Evolutionary conservation across 2,113 vertebrate species (phyloP).

Genomic region (Deroptyus accipitrinus): DNA sequence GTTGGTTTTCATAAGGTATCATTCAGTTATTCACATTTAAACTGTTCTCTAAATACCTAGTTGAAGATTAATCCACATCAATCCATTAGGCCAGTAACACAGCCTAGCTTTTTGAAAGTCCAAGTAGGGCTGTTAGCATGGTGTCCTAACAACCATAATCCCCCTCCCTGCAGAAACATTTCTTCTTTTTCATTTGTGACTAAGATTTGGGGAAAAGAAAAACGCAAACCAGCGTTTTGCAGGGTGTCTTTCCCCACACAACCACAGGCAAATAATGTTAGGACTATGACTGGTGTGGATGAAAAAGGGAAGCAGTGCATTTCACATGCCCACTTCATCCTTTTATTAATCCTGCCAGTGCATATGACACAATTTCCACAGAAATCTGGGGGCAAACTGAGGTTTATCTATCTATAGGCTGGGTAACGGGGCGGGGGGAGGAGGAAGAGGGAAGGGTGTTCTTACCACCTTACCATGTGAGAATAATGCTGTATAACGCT

Average conservation of each 20-base stretch:
- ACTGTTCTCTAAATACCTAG: not conserved
- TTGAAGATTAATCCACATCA: constrained; percentile 39
- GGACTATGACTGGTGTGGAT: not conserved
- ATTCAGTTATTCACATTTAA: constrained; percentile 21
- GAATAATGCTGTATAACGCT: not conserved
- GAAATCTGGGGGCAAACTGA: not conserved
- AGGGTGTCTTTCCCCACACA: not conserved
- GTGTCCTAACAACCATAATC: constrained; percentile 42
- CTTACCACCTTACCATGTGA: not conserved
- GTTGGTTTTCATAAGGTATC: constrained; percentile 32
- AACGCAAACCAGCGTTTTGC: not conserved
- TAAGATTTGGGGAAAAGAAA: not conserved
- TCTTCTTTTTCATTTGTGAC: not conserved
- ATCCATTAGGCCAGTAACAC: constrained; percentile 26
- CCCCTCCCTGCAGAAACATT: not conserved
- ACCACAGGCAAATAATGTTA: not conserved
- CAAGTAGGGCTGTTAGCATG: not conserved
- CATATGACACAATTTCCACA: not conserved
- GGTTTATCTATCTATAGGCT: not conserved
- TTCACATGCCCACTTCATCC: not conserved
- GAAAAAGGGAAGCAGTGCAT: not conserved
- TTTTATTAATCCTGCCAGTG: not conserved
- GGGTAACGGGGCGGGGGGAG: not conserved
- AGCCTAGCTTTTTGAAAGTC: constrained; percentile 31
- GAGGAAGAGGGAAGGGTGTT: not conserved